Evolutionary conservation across 2,113 vertebrate genomes (phyloP).

Genomic region (Prunella himalayana): DNA sequence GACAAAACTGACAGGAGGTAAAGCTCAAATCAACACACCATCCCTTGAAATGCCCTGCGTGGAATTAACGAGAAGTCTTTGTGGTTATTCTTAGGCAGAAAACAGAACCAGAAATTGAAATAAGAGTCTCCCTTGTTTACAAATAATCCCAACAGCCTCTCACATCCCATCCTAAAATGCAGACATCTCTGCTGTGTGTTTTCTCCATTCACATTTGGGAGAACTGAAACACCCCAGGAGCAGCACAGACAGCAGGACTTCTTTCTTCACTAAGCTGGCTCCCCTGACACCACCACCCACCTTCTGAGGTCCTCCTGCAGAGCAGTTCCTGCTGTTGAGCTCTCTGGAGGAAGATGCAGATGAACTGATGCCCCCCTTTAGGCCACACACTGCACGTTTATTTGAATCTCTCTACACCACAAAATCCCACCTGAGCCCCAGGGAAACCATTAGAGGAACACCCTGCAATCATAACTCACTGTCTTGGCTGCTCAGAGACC

Average conservation of each 20-base stretch:
- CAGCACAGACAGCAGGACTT: not conserved
- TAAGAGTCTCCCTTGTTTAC: not conserved
- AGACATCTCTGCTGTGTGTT: not conserved
- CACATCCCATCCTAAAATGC: not conserved
- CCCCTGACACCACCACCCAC: not conserved
- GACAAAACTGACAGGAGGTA: not conserved
- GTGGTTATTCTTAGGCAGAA: not conserved
- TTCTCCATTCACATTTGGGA: not conserved
- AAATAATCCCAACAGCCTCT: not conserved
- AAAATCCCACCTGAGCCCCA: not conserved
- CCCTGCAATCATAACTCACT: not conserved
- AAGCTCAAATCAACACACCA: not conserved
- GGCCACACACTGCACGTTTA: not conserved
- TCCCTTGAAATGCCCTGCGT: not conserved
- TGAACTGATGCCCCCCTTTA: not conserved
- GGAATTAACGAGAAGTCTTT: not conserved
- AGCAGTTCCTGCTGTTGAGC: not conserved
- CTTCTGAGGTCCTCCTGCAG: not conserved
- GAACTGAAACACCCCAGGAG: not conserved
- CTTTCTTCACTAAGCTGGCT: not conserved
- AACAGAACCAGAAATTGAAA: not conserved
- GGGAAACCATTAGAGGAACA: not conserved
- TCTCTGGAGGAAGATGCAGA: not conserved
- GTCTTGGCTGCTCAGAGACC: not conserved
- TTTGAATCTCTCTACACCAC: not conserved